phyloP scores from a whole-genome alignment of 2,113 vertebrate genomes.

The Channa maculata region DNA sequence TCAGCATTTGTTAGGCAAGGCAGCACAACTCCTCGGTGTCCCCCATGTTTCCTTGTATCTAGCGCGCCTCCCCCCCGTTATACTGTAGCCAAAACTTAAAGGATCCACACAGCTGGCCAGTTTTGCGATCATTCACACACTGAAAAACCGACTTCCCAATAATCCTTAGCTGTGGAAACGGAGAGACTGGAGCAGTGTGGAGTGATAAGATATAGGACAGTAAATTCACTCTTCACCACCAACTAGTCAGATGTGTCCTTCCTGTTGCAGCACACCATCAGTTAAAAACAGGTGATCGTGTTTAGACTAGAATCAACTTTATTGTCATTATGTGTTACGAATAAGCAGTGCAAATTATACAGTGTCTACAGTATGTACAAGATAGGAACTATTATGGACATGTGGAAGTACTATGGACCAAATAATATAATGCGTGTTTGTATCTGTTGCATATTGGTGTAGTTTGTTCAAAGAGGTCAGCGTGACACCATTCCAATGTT shows the following conservation, averaged over 20 bases:
- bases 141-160: constrained; percentile 34
- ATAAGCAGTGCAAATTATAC: no score
- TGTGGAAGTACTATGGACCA: no score
- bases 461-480: constrained; percentile 71
- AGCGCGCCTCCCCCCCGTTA: constrained; percentile 13
- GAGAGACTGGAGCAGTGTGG: constrained; percentile 12
- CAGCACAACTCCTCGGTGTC: neutral
- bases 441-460: constrained; percentile 31
- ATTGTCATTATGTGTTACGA: no score
- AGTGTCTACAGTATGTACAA: no score
- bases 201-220: constrained; percentile 51
- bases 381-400: no score
- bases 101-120: constrained; percentile 17
- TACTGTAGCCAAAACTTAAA: constrained; percentile 24
- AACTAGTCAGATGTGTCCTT: constrained; percentile 46
- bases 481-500: constrained; percentile 58
- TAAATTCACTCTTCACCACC: constrained; percentile 9
- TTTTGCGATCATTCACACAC: constrained; percentile 27
- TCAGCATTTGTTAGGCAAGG: constrained; percentile 50
- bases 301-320: no score
- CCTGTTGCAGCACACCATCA: constrained; percentile 45
- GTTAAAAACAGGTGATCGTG: constrained; percentile 54
- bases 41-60: neutral
- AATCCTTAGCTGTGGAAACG: constrained; percentile 42
- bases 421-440: constrained; percentile 30